Evolutionary conservation across 2,888 invertebrate species (phyloP), one percentile per base, ranked within the genome.

Genomic region (Amblyjoppa fuscipennis): DNA sequence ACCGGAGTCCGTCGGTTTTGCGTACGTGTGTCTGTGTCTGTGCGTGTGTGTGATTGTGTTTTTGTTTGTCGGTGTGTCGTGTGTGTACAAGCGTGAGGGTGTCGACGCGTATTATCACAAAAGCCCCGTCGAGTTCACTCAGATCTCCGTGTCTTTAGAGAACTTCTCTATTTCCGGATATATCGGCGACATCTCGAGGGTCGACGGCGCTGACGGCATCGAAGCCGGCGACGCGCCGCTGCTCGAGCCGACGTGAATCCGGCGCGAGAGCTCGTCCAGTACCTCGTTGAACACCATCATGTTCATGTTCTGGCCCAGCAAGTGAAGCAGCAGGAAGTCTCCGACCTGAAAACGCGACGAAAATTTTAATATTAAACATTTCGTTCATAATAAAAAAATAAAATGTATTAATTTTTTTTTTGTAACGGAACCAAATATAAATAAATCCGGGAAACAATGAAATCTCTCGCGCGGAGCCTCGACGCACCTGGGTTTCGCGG

Each of bases 281-380:
- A 98, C 96, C 92, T 98, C 98, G 77, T 96, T 96, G 93, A 97
- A 98, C 64, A 97, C 95, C 93, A 97, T 96, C 92, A 97, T 95
- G 90, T 97, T 98, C 95, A 98, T 96, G 94, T 98, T 98, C 94
- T 98, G 98, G 45, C 98, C 97, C 75, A 98, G 95, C 81, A 98
- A 95, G 92, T 98, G 98, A 81, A 98, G 95, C 85, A 98, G 95
- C 86, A 98, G 95, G 94, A 98, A 98, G 93, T 98, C 98, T 41
- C 98, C 98, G 90, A 98, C 97, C 97, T 98, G 94, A 25, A 94
- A 94, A 68, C 9, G 59, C 1, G 13, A 4, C 41, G 13, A 25
- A 16, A 49, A 16, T 49, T 16, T 16, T 13, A 16, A 16, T 49
- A 4, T 16, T 16, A 2, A 16, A 16, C 13, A 49, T 6, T 20